Evolutionary conservation across 2,797 vertebrate species (phyloP).

Genomic region (Amphiprion clarkii): DNA sequence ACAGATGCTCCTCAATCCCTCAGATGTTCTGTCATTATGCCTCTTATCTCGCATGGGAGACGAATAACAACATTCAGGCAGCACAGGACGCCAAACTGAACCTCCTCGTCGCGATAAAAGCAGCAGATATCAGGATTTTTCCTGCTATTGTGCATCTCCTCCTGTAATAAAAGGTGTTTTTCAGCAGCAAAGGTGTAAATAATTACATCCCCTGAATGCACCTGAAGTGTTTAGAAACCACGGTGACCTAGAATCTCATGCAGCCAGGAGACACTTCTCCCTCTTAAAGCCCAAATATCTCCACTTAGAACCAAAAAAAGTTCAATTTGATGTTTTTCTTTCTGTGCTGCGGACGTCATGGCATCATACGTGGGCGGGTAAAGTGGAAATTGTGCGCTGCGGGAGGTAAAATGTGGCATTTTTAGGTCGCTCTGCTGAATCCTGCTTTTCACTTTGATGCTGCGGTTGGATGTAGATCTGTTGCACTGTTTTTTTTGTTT

Average conservation of each 20-base stretch:
- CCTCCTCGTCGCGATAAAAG: no score
- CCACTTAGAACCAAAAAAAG: conserved; percentile 35
- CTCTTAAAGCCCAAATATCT: conserved; percentile 41
- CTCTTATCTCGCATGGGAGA: conserved; percentile 52
- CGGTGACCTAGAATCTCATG: conserved; percentile 43
- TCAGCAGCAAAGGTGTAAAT: neutral
- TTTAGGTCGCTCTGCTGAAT: conserved; percentile 18
- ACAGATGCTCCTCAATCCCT: no score
- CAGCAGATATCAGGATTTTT: no score
- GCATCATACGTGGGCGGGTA: no score
- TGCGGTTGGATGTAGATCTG: neutral
- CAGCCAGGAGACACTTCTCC: conserved; percentile 28
- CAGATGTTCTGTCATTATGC: conserved; percentile 58
- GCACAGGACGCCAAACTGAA: neutral
- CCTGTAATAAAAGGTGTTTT: no score
- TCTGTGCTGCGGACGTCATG: no score
- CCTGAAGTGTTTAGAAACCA: conserved; percentile 28
- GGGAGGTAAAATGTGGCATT: conserved; percentile 1
- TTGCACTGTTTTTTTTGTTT: neutral
- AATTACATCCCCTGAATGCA: conserved; percentile 12
- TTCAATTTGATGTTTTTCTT: no score
- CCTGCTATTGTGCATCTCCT: no score
- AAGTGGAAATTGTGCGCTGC: conserved; percentile 5
- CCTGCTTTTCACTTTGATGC: neutral
- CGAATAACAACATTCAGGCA: conserved; percentile 40